Evolutionary conservation across 2,888 invertebrate species (phyloP).

Genomic region (Agrenia bidenticulata): DNA sequence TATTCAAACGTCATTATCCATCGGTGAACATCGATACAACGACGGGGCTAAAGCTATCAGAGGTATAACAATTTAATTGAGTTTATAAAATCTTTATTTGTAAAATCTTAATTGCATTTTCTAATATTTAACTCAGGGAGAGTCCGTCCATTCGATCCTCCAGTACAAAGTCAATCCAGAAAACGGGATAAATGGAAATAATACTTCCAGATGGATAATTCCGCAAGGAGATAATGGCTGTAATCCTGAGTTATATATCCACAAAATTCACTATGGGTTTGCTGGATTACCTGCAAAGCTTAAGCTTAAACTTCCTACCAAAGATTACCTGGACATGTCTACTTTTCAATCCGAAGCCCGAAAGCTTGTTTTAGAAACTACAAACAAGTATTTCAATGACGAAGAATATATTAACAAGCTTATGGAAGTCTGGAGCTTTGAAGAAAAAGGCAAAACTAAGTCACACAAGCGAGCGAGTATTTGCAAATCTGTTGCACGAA

Average conservation of each 20-base stretch:
- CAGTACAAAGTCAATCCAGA: constrained; percentile 44
- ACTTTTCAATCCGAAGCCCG: constrained; percentile 54
- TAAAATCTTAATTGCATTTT: constrained; percentile 2
- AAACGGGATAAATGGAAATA: constrained; percentile 10
- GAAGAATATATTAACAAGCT: constrained; percentile 69
- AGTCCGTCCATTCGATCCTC: constrained; percentile 48
- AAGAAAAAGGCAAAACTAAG: constrained; percentile 65
- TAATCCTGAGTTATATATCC: constrained; percentile 26
- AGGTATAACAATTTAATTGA: constrained; percentile 33
- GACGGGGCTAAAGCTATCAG: constrained; percentile 41
- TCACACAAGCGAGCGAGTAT: constrained; percentile 41
- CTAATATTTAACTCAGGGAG: constrained; percentile 39
- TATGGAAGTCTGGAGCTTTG: constrained; percentile 72
- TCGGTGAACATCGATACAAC: constrained; percentile 36
- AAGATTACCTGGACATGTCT: constrained; percentile 35
- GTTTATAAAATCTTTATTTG: not conserved
- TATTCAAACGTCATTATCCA: constrained; percentile 49
- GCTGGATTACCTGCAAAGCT: constrained; percentile 40
- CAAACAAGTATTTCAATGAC: constrained; percentile 67
- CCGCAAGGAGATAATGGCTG: constrained; percentile 23
- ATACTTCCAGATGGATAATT: constrained; percentile 22
- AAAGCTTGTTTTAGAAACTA: constrained; percentile 54
- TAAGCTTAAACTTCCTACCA: constrained; percentile 38
- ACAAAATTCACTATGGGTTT: constrained; percentile 52
- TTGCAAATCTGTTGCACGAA: constrained; percentile 43